Conservation (phyloP, 2,888 invertebrate species). For the Acrobasis repandana region DNA sequence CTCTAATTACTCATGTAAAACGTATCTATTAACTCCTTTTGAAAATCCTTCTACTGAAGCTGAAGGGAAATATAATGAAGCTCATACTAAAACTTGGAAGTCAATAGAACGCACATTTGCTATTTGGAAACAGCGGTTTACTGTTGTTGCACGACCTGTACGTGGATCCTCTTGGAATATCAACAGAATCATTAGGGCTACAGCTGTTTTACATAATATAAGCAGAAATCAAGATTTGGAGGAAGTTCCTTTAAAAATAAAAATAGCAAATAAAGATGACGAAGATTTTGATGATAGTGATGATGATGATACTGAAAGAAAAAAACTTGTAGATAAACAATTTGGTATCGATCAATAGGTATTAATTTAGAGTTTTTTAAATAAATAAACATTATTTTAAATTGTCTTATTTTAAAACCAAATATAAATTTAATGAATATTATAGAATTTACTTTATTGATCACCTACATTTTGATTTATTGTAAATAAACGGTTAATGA, state of each 20-base stretch:
- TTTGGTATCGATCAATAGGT: background rate
- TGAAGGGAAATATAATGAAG: slow-evolving; percentile 1
- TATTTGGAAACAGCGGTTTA: slow-evolving; percentile 5
- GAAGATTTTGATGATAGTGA: slow-evolving; percentile 4
- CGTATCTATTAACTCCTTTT: slow-evolving; percentile 4
- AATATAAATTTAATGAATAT: too few species aligned
- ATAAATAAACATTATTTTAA: too few species aligned
- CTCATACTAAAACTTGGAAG: slow-evolving; percentile 10
- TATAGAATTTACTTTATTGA: too few species aligned
- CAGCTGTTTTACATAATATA: slow-evolving; percentile 11
- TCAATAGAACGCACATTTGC: slow-evolving; percentile 8
- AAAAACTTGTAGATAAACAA: background rate
- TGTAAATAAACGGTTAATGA: too few species aligned
- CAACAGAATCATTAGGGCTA: slow-evolving; percentile 1
- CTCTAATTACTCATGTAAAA: slow-evolving; percentile 2
- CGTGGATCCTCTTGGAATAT: slow-evolving; percentile 3
- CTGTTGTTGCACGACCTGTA: slow-evolving; percentile 1
- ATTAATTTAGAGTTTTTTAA: too few species aligned
- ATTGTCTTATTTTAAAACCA: too few species aligned
- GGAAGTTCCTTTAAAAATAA: background rate
- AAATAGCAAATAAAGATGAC: background rate
- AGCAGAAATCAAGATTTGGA: background rate
- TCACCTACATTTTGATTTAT: too few species aligned
- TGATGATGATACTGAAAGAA: slow-evolving; percentile 10
- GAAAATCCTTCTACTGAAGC: slow-evolving; percentile 3